phyloP scores from a whole-genome alignment of 1,140 invertebrate genomes.

The Tetragonula clypearis region DNA sequence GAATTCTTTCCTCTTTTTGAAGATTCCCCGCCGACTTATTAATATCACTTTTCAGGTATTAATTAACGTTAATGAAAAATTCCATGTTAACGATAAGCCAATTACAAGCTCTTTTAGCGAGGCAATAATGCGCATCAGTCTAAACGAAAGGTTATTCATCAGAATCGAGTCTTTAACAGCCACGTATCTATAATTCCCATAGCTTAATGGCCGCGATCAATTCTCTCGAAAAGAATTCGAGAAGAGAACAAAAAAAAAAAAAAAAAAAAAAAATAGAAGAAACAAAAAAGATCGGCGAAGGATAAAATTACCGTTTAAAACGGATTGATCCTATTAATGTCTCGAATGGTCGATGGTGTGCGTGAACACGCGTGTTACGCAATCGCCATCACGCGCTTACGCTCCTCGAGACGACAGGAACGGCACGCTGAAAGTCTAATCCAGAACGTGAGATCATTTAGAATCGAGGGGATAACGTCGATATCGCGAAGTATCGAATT shows the following conservation, averaged over 20 bases:
- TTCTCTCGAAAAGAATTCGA: background rate
- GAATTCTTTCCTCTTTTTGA: background rate
- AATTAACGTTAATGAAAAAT: no score
- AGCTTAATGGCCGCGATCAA: background rate
- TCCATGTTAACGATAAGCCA: background rate
- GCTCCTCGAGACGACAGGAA: background rate
- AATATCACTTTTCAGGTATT: no score
- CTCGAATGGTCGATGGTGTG: background rate
- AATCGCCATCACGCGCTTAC: background rate
- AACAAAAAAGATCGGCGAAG: background rate
- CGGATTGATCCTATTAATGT: conserved; percentile 32
- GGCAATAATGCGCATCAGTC: background rate
- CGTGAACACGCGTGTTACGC: conserved; percentile 30
- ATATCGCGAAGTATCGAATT: conserved; percentile 54
- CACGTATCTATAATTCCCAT: background rate
- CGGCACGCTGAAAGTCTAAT: conserved; percentile 30
- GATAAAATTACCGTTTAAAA: conserved; percentile 41
- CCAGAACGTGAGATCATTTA: conserved; percentile 59
- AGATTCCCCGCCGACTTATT: background rate
- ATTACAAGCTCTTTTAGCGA: background rate
- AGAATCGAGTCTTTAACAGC: background rate
- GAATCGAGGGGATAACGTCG: conserved; percentile 50
- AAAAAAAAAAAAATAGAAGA: background rate
- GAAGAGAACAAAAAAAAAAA: background rate
- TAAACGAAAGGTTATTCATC: background rate